Conservation (phyloP, 2,888 invertebrate species). For the Bhutanitis thaidina region DNA sequence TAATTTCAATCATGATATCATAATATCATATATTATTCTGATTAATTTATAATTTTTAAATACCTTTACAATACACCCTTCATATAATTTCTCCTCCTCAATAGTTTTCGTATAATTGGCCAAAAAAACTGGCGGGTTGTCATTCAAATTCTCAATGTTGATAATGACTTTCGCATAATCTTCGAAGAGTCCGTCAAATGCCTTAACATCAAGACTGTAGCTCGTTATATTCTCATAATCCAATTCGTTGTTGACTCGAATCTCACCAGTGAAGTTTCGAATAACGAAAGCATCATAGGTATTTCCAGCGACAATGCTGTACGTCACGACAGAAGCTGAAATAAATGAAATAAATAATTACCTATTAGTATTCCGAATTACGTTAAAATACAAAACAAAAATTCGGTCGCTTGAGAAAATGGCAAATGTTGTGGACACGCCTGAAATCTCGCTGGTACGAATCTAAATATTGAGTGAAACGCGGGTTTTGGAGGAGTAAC, state of each 20-base stretch:
- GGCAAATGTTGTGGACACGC: constrained; percentile 7
- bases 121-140: constrained; percentile 92
- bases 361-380: background rate
- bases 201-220: constrained; percentile 90
- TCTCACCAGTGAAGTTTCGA: constrained; percentile 90
- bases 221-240: constrained; percentile 93
- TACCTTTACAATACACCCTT: constrained; percentile 85
- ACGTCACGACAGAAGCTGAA: constrained; percentile 88
- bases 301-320: constrained; percentile 93
- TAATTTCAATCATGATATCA: no score
- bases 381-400: constrained; percentile 1
- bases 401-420: background rate
- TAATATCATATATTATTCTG: no score
- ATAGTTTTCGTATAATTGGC: constrained; percentile 87
- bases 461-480: background rate
- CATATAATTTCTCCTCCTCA: constrained; percentile 85
- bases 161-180: constrained; percentile 92
- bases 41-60: constrained; percentile 16
- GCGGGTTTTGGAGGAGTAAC: background rate
- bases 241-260: constrained; percentile 86
- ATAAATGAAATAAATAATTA: no score
- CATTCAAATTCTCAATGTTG: constrained; percentile 93
- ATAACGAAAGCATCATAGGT: constrained; percentile 92
- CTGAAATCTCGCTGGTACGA: background rate
- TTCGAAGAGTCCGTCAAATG: constrained; percentile 90